phyloP scores from a whole-genome alignment of 1,140 invertebrate genomes.

The Planococcus citri region DNA sequence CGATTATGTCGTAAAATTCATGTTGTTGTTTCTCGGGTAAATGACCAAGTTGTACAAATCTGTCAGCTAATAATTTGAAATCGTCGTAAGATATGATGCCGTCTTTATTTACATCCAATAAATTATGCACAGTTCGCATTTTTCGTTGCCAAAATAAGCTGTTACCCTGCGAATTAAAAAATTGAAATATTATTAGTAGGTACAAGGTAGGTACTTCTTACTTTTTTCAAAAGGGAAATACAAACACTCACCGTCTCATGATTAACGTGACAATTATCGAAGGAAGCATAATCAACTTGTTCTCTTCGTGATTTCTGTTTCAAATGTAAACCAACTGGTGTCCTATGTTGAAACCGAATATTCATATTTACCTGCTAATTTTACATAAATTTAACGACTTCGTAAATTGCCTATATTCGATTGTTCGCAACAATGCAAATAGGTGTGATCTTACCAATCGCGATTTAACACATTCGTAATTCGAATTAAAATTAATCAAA shows the following conservation, averaged over 20 bases:
- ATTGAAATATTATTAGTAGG: background rate
- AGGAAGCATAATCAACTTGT: background rate
- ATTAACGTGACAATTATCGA: background rate
- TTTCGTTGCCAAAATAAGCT: constrained; percentile 55
- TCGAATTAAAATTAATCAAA: background rate
- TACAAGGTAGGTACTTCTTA: background rate
- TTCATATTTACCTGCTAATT: background rate
- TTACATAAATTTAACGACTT: background rate
- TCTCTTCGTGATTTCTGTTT: background rate
- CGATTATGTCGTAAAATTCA: constrained; percentile 27
- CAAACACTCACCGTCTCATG: background rate
- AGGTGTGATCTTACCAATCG: background rate
- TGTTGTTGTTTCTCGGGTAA: constrained; percentile 26
- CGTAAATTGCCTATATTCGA: background rate
- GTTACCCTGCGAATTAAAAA: background rate
- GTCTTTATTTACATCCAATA: constrained; percentile 71
- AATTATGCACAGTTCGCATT: constrained; percentile 68
- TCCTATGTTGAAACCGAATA: background rate
- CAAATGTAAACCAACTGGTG: background rate
- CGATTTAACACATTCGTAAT: background rate
- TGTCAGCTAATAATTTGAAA: constrained; percentile 53
- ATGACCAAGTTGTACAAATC: constrained; percentile 59
- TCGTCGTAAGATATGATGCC: constrained; percentile 70
- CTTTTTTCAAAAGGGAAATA: background rate
- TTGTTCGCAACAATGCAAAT: background rate